Evolutionary conservation across 2,113 vertebrate species (phyloP), one percentile per base, ranked within the genome.

Genomic region (Electrona antarctica): DNA sequence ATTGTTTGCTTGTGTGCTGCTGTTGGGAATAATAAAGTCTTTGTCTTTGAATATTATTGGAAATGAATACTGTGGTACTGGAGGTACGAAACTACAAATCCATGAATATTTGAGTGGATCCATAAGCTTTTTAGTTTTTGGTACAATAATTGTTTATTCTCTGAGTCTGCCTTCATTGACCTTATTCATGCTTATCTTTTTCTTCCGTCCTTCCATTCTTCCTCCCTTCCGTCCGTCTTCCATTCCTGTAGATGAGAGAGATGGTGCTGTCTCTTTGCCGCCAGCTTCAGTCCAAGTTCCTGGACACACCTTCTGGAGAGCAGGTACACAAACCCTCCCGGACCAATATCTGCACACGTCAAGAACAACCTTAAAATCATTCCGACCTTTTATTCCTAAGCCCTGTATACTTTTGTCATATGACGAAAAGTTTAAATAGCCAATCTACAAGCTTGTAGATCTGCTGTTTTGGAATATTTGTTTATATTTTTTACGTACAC

Each of bases 211-310:
- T 28, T 14, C 7, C 12, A 21, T 2, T 15, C 68, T 28, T 1
- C 21, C 41, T 65, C 21, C 21, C 55, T 10, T 7, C 15, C 7
- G 3, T 51, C 29, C 61, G 4, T 4, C 21, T 83, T 74, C 63
- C 0, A 41, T 78, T 59, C 79, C 21, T 69, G 50, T 78, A 99
- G 98, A 95, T 97, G 92, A 96, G 94, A 88, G 96, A 96, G 84
- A 79, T 98, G 2, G 87, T 87, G 0, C 90, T 98, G 69, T 94
- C 95, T 0, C 97, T 97, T 69, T 96, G 94, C 84, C 92, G 95
- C 80, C 98, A 99, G 73, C 91, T 99, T 52, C 95, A 96, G 81
- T 99, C 98, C 48, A 96, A 95, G 89, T 99, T 96, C 87, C 85
- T 99, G 62, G 96, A 97, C 72, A 29, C 84, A 0, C 85, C 92